phyloP scores from a whole-genome alignment of 2,888 invertebrate species.

The Chesias legatella region DNA sequence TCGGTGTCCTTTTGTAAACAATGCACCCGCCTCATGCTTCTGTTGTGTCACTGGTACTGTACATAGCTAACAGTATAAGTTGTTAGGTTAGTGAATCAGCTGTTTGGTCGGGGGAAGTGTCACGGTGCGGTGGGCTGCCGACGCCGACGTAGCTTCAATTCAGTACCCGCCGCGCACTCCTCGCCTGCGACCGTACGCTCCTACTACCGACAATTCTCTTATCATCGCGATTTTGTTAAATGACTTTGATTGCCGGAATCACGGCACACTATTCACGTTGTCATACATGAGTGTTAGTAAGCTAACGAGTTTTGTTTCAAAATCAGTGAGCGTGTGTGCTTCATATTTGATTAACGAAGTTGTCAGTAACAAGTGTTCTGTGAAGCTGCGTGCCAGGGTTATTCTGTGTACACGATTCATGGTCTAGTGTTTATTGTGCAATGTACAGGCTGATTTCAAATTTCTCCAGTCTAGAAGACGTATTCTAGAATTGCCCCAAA shows the following conservation, averaged over 20 bases:
- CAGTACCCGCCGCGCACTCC: slow-evolving; percentile 58
- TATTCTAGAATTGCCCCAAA: no score
- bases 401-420: slow-evolving; percentile 18
- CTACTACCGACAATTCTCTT: slow-evolving; percentile 34
- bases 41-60: no score
- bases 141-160: slow-evolving; percentile 31
- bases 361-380: slow-evolving; percentile 25
- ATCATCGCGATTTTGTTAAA: slow-evolving; percentile 45
- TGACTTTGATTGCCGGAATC: slow-evolving; percentile 29
- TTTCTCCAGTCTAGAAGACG: slow-evolving; percentile 34
- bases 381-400: slow-evolving; percentile 26
- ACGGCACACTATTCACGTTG: slow-evolving; percentile 7
- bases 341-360: slow-evolving; percentile 10
- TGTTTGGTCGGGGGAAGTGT: slow-evolving; percentile 57
- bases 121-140: slow-evolving; percentile 21
- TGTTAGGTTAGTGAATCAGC: slow-evolving; percentile 55
- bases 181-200: slow-evolving; percentile 35
- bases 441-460: slow-evolving; percentile 30
- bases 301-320: slow-evolving; percentile 14
- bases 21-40: no score
- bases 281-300: slow-evolving; percentile 14
- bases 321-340: slow-evolving; percentile 5
- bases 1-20: no score
- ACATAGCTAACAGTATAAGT: slow-evolving; percentile 5
- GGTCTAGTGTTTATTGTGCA: slow-evolving; percentile 36